Evolutionary conservation across 1,140 invertebrate genomes (phyloP).

Genomic region (Colletes latitarsis): DNA sequence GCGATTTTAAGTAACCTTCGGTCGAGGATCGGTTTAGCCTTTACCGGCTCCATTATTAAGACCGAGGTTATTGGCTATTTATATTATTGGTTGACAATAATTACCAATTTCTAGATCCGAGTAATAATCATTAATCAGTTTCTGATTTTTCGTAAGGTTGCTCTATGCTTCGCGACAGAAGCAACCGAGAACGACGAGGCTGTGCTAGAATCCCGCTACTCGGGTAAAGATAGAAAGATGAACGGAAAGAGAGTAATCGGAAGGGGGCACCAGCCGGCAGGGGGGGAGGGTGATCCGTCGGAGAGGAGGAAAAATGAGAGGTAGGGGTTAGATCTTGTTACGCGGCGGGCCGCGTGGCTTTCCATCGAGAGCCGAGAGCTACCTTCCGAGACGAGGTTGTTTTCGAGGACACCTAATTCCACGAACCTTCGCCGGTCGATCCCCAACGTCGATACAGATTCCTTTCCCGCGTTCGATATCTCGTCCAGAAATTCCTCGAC

Average conservation of each 20-base stretch:
- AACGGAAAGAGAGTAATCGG: slow-evolving; percentile 49
- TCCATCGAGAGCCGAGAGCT: slow-evolving; percentile 21
- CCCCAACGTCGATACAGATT: slow-evolving; percentile 14
- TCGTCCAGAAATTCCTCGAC: slow-evolving; percentile 11
- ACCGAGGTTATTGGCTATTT: too few relatives aligned
- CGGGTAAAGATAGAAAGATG: slow-evolving; percentile 50
- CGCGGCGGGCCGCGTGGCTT: slow-evolving; percentile 39
- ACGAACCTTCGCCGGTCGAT: neutral
- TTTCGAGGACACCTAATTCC: slow-evolving; percentile 25
- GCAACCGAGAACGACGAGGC: slow-evolving; percentile 39
- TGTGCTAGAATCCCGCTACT: slow-evolving; percentile 53
- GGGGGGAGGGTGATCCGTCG: slow-evolving; percentile 47
- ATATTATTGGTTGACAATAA: neutral
- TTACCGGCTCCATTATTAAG: too few relatives aligned
- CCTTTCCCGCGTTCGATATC: neutral
- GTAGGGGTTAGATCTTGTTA: slow-evolving; percentile 59
- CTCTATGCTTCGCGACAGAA: neutral
- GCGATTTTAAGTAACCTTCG: too few relatives aligned
- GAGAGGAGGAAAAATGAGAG: slow-evolving; percentile 38
- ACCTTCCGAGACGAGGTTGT: slow-evolving; percentile 9
- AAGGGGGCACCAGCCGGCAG: slow-evolving; percentile 40
- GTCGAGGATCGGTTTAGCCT: too few relatives aligned
- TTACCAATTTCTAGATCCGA: neutral
- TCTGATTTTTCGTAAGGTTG: neutral
- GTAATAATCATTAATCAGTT: neutral